These are phyloP conservation scores for Puffinus mauretanicus DNA, from an alignment of 2,113 vertebrate species.

Conservation along the genomic window DNA sequence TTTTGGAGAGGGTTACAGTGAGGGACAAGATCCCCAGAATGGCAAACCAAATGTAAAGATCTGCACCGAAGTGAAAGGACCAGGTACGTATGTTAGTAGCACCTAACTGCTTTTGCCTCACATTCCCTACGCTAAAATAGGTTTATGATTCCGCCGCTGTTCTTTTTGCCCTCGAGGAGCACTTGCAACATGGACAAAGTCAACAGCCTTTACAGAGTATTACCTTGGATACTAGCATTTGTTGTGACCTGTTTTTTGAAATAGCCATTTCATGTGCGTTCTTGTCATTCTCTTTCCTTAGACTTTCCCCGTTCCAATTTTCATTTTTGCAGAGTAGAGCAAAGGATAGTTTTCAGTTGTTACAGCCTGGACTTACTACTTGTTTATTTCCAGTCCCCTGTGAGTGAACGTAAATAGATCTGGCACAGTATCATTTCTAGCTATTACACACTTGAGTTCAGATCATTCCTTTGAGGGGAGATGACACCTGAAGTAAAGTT, in stretches of 20 bases:
- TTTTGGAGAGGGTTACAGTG: constrained; percentile 89
- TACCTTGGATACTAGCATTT: neutral
- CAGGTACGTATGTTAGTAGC: constrained; percentile 76
- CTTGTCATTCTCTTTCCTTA: neutral
- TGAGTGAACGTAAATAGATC: neutral
- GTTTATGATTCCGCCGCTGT: neutral
- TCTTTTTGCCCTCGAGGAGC: neutral
- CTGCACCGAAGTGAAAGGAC: constrained; percentile 89
- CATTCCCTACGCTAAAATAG: neutral
- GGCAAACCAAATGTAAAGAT: constrained; percentile 88
- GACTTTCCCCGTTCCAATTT: neutral
- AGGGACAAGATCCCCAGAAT: constrained; percentile 75
- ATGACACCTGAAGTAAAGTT: neutral
- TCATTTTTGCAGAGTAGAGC: neutral
- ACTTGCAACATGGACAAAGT: neutral
- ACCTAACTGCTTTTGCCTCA: neutral
- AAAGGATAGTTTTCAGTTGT: neutral
- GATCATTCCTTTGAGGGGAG: neutral
- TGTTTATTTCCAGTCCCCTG: neutral
- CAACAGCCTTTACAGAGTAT: neutral
- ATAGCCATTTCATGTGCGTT: neutral
- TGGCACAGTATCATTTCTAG: neutral
- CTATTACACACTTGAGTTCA: neutral
- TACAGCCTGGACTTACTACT: neutral
- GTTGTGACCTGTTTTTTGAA: neutral